A percentile compares a stretch with the other conserved stretches of the same genome.
Conservation (phyloP, 1,140 invertebrate genomes). For the Samia ricini region DNA sequence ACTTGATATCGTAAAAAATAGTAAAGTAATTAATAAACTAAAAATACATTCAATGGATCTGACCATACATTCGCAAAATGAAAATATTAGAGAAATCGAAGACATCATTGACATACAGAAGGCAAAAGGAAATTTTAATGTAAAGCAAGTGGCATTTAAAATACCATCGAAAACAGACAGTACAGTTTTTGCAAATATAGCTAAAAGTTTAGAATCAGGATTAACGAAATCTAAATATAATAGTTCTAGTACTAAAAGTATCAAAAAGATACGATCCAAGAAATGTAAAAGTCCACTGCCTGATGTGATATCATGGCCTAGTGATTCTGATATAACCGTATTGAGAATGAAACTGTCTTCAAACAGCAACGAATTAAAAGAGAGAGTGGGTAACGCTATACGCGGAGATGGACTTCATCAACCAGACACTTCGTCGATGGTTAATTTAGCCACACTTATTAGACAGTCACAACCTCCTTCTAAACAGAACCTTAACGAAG, state of each 20-base stretch:
- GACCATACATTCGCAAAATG: conserved; percentile 26
- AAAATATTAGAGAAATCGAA: conserved; percentile 62
- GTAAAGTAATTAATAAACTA: conserved; percentile 6
- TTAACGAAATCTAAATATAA: conserved; percentile 38
- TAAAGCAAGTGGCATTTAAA: conserved; percentile 57
- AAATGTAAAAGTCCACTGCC: conserved; percentile 36
- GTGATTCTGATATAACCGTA: conserved; percentile 69
- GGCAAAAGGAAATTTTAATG: conserved; percentile 54
- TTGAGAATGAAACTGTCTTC: conserved; percentile 56
- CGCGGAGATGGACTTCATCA: conserved; percentile 61
- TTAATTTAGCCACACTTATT: conserved; percentile 65
- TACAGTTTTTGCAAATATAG: conserved; percentile 36
- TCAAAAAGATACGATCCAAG: conserved; percentile 41
- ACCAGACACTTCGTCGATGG: conserved; percentile 59
- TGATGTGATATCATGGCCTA: conserved; percentile 62
- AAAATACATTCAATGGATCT: conserved; percentile 39
- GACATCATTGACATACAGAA: conserved; percentile 68
- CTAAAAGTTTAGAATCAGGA: conserved; percentile 51
- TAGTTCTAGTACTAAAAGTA: conserved; percentile 30
- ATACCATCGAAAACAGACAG: conserved; percentile 41
- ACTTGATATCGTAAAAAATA: conserved; percentile 38
- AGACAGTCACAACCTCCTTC: conserved; percentile 50
- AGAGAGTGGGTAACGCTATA: conserved; percentile 35
- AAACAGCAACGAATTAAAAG: conserved; percentile 33
- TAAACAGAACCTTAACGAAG: conserved; percentile 55